phyloP scores from a whole-genome alignment of 1,140 invertebrate genomes.

The Dendrolimus punctatus region DNA sequence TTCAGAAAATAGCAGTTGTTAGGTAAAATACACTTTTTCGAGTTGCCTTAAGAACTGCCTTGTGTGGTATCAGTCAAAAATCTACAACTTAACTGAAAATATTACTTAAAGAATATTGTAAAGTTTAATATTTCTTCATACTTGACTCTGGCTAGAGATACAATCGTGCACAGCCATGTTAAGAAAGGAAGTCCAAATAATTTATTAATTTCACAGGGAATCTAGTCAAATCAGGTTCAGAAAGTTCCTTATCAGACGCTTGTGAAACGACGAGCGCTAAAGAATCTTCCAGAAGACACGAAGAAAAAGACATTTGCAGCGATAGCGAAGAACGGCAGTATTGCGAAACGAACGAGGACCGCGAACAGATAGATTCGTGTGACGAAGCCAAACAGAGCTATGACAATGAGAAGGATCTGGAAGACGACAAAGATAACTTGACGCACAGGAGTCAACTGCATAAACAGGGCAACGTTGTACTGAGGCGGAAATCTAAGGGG shows the following conservation, averaged over 20 bases:
- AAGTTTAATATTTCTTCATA: too few species aligned
- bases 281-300: constrained; percentile 78
- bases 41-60: too few species aligned
- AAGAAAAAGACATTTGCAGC: constrained; percentile 80
- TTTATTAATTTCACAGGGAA: constrained; percentile 21
- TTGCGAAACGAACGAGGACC: constrained; percentile 13
- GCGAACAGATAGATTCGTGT: constrained; percentile 38
- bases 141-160: too few species aligned
- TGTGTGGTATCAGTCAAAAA: too few species aligned
- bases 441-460: constrained; percentile 52
- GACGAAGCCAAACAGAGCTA: constrained; percentile 44
- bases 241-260: constrained; percentile 87
- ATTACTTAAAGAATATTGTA: too few species aligned
- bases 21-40: too few species aligned
- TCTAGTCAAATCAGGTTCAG: constrained; percentile 85
- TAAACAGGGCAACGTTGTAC: constrained; percentile 73
- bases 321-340: constrained; percentile 67
- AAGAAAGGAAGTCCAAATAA: too few species aligned
- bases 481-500: constrained; percentile 75
- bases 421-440: constrained; percentile 28
- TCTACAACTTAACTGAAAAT: too few species aligned
- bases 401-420: constrained; percentile 46
- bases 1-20: too few species aligned
- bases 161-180: too few species aligned
- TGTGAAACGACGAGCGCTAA: constrained; percentile 77